Conservation (phyloP, 2,113 vertebrate species). For the Collichthys lucidus region DNA sequence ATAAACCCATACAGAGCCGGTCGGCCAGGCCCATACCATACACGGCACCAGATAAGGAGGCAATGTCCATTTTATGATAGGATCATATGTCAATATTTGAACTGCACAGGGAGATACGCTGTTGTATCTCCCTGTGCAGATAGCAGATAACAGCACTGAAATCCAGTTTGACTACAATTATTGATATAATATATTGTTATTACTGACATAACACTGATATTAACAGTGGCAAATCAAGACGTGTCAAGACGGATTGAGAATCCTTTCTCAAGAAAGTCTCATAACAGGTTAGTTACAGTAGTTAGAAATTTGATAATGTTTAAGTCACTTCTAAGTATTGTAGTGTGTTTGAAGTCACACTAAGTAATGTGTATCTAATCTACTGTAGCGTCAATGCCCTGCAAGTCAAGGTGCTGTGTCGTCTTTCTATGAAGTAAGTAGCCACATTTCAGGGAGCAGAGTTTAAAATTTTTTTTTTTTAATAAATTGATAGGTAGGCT, state of each 20-base stretch:
- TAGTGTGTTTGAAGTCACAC: too few species aligned
- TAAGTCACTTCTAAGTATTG: too few species aligned
- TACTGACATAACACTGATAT: neutral
- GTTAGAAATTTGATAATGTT: neutral
- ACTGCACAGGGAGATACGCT: neutral
- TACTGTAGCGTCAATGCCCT: too few species aligned
- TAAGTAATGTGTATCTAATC: neutral
- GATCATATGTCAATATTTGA: constrained; percentile 45
- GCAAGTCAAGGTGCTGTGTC: neutral
- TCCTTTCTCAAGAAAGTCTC: neutral
- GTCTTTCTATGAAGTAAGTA: neutral
- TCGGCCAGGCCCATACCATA: constrained; percentile 29
- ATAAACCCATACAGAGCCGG: constrained; percentile 74
- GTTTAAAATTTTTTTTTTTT: too few species aligned
- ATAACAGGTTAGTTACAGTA: neutral
- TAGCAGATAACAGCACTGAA: neutral
- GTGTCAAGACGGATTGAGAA: too few species aligned
- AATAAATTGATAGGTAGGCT: neutral
- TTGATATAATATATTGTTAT: neutral
- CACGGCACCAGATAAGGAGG: constrained; percentile 75
- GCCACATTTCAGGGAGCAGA: neutral
- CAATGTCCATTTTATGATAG: constrained; percentile 60
- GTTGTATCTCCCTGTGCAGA: too few species aligned
- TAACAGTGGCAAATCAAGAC: neutral
- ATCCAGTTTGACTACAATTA: neutral